Evolutionary conservation across 2,113 vertebrate genomes (phyloP), one percentile per base, ranked within the genome.

Genomic region (Notarius lentiginosus): DNA sequence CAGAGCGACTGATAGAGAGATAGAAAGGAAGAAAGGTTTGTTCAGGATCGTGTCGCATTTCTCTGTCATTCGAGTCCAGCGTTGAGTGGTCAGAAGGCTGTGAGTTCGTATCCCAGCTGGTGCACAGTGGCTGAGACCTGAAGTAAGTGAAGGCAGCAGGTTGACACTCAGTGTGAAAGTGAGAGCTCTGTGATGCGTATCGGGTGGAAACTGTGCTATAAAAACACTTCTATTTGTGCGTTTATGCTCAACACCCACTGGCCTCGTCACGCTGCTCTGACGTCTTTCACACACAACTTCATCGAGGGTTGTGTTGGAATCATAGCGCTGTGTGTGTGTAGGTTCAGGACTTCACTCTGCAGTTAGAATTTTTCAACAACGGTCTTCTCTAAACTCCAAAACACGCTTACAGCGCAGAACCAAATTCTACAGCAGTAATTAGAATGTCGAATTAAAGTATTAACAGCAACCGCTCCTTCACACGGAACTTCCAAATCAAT

Each of bases 211-310:
- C 4, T 20, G 17, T 65, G 56, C 49, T 30, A 30, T 7, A 63
- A 51, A 73, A 75, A 82, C 41, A 75, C 68, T 34, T 53, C 60
- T 58, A 4, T 47, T 82, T 8, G 17, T 56, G 27, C 7, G 63
- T 73, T 82, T 61, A 86, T 65, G 49, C 41, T 82, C 61, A 82
- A 86, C 79, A 82, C 53, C 34, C 66, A 87, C 58, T 51, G 20
- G 0, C 24, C 2, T 0, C 76, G 20, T 47, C 56, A 34, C 8
- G 6, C 15, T 30, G 8, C 55, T 17, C 34, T 87, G 85, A 87
- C 85, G 68, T 75, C 85, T 73, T 51, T 82, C 27, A 65, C 18
- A 61, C 10, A n/a, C 22, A 81, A 47, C 7, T 61, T 82, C 47
- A 79, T 73, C n/a, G 7, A 82, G 75, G 41, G 65, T 0, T 86